Conservation (phyloP, 2,113 vertebrate genomes). For the Rostratula benghalensis region DNA sequence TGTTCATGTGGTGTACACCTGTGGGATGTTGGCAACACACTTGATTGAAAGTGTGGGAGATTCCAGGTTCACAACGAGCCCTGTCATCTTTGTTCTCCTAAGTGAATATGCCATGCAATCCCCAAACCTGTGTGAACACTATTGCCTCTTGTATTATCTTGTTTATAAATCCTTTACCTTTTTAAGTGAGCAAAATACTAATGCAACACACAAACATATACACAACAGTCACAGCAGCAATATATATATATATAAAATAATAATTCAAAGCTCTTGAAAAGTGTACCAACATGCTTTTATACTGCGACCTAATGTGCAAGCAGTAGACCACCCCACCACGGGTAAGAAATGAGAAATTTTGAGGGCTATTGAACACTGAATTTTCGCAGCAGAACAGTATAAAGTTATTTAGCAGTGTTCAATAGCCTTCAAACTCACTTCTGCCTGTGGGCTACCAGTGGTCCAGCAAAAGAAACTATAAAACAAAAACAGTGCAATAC, state of each 20-base stretch:
- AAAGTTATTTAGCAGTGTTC: slow-evolving; percentile 51
- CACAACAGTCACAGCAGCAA: slow-evolving; percentile 13
- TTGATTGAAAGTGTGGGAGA: slow-evolving; percentile 2
- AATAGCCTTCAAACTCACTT: slow-evolving; percentile 46
- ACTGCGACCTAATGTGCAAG: slow-evolving; percentile 53
- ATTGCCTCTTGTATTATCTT: slow-evolving; percentile 21
- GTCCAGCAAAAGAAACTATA: not conserved
- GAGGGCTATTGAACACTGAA: slow-evolving; percentile 78
- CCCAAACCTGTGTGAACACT: slow-evolving; percentile 18
- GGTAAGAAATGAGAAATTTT: slow-evolving; percentile 83
- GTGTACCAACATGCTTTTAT: slow-evolving; percentile 31
- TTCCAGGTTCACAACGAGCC: not conserved
- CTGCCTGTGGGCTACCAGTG: not conserved
- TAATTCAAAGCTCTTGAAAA: slow-evolving; percentile 49
- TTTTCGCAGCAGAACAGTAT: slow-evolving; percentile 62
- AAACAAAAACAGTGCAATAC: not conserved
- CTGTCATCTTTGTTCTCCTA: not conserved
- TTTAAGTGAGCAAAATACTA: slow-evolving; percentile 57
- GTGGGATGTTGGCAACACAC: slow-evolving; percentile 13
- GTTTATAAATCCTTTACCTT: slow-evolving; percentile 57
- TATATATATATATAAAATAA: not conserved
- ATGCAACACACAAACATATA: slow-evolving; percentile 30
- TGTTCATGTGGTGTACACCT: not conserved
- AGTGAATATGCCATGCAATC: not conserved
- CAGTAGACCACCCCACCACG: slow-evolving; percentile 68